phyloP scores from a whole-genome alignment of 2,113 vertebrate species.

The Merops nubicus region DNA sequence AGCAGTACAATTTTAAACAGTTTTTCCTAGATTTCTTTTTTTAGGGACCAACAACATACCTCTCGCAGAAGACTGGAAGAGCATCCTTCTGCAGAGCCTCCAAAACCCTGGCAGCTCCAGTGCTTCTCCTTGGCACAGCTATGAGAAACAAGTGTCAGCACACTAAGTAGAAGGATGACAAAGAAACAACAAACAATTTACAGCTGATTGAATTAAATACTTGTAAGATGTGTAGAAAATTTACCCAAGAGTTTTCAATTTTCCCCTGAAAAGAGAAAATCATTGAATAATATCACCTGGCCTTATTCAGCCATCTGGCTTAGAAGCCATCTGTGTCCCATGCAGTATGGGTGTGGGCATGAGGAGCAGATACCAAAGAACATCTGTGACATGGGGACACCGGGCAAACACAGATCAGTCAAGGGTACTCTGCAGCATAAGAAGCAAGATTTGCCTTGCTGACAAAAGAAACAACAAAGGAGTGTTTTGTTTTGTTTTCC shows the following conservation, averaged over 20 bases:
- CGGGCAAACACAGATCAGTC: neutral
- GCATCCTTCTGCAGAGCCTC: neutral
- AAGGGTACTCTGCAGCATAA: neutral
- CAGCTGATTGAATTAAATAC: neutral
- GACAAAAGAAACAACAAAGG: neutral
- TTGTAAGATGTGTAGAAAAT: neutral
- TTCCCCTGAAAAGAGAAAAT: neutral
- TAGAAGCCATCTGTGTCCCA: accelerated
- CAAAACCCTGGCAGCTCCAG: neutral
- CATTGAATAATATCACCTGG: neutral
- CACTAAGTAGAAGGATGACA: neutral
- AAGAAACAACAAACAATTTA: neutral
- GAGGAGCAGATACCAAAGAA: neutral
- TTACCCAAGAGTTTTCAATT: neutral
- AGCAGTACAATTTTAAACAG: neutral
- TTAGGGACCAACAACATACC: neutral
- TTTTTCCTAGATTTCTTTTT: neutral
- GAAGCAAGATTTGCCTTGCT: neutral
- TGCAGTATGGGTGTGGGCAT: accelerated
- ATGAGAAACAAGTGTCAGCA: neutral
- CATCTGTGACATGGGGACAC: neutral
- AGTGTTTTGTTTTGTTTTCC: neutral
- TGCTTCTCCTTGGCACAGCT: accelerated
- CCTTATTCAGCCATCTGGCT: neutral
- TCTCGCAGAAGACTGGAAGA: neutral